These are phyloP conservation scores for Buphagus erythrorhynchus DNA, from an alignment of 2,797 vertebrate genomes.

Conservation along the genomic window DNA sequence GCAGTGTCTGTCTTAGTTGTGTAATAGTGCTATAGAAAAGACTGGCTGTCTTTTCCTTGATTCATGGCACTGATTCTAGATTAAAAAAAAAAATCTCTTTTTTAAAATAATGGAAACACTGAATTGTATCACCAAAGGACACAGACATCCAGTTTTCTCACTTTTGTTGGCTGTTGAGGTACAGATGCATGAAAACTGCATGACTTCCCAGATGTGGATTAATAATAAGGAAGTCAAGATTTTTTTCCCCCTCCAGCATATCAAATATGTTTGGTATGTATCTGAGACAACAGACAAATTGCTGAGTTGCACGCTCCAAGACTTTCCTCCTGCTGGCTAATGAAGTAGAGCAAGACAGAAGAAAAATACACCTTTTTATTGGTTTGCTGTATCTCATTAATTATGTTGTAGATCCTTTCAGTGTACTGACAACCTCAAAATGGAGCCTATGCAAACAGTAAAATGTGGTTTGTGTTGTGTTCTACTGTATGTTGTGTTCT, in stretches of 20 bases:
- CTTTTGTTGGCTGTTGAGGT: not conserved
- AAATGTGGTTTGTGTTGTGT: not conserved
- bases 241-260: not conserved
- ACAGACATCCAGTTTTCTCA: not conserved
- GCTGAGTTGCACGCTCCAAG: not conserved
- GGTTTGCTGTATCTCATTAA: constrained; percentile 5
- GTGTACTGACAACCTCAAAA: not conserved
- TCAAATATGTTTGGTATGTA: constrained; percentile 10
- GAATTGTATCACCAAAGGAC: not conserved
- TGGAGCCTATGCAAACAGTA: not conserved
- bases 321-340: constrained; percentile 32
- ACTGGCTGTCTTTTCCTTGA: not conserved
- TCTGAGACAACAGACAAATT: constrained; percentile 48
- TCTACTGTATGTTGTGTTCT: not conserved
- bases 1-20: not conserved
- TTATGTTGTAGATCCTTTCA: constrained; percentile 8
- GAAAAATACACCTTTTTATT: constrained; percentile 42
- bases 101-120: not conserved
- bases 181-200: not conserved
- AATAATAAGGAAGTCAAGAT: not conserved
- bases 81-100: not conserved
- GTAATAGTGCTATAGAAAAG: not conserved
- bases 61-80: not conserved
- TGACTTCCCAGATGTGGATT: not conserved
- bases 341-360: constrained; percentile 42